These are phyloP conservation scores for Cordilura impudica DNA, from an alignment of 2,888 invertebrate genomes.

Conservation along the genomic window DNA sequence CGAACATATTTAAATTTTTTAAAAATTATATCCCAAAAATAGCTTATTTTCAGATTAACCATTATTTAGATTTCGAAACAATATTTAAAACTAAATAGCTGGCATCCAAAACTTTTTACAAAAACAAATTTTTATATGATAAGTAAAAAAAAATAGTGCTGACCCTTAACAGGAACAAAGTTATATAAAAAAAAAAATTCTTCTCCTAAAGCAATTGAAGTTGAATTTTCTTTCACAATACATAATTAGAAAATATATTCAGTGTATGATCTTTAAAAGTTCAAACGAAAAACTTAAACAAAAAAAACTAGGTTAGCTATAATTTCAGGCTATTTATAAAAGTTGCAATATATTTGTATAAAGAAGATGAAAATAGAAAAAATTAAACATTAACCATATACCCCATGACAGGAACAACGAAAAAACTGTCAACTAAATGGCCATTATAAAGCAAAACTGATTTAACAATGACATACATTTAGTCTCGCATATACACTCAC, in stretches of 20 bases:
- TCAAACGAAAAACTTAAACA: not conserved
- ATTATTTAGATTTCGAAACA: too few species aligned
- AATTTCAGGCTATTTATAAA: not conserved
- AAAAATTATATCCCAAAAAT: too few species aligned
- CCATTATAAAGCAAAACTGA: slow-evolving; percentile 52
- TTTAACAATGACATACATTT: slow-evolving; percentile 46
- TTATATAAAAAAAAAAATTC: not conserved
- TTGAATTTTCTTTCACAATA: not conserved
- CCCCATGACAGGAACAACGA: not conserved
- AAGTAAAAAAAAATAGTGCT: too few species aligned
- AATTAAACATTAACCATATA: not conserved
- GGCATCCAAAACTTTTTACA: too few species aligned
- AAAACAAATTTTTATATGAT: not conserved
- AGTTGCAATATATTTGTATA: slow-evolving; percentile 4
- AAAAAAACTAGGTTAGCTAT: not conserved
- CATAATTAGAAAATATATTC: not conserved
- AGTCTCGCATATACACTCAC: not conserved
- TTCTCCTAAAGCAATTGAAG: not conserved
- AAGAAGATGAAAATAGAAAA: not conserved
- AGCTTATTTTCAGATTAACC: too few species aligned
- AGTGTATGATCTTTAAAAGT: not conserved
- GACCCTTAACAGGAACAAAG: not conserved
- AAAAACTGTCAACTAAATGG: slow-evolving; percentile 55
- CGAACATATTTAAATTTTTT: too few species aligned
- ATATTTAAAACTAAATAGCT: too few species aligned